Evolutionary conservation across 1,140 invertebrate genomes (phyloP), one percentile per base, ranked within the genome.

Genomic region (Harlomillsia oculata): DNA sequence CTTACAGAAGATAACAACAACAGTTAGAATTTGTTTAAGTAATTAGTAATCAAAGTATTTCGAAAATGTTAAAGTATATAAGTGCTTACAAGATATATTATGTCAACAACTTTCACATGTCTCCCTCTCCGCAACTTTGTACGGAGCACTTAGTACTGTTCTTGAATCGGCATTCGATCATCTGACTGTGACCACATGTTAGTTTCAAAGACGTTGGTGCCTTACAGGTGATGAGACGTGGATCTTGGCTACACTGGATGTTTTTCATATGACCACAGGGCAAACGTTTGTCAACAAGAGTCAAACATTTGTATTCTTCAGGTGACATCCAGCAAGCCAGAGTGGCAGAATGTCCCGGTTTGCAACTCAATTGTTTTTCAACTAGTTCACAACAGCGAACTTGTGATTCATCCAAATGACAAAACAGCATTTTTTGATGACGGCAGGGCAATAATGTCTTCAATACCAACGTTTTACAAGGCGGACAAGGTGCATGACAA

Each of bases 311-410:
- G 2, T 36, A 4, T 8, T 28, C 16, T 9, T 14, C 16, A 5
- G 43, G 20, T 13, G 52, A 48, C 5, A 34, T 25, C 3, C 13
- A n/a, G 36, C 56, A 59, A 5, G 25, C 11, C 49, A 59, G 25
- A n/a, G 14, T n/a, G 3, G 16, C 2, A 5, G 13, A 16, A 48
- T 67, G 66, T 9, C 61, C 61, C n/a, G n/a, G n/a, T n/a, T n/a
- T n/a, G 48, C 66, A 66, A 4, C 41, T 39, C 14, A 65, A 26
- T 29, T 55, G 41, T 36, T 57, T 63, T 5, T 48, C 26, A 18
- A 58, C 56, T 13, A 21, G 3, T 23, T 37, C 55, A 8, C 20
- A n/a, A 43, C 60, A 62, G 9, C 28, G 3, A 21, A 11, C 5
- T 6, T 20, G 14, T 3, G 23, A 5, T 3, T n/a, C 32, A 8